Evolutionary conservation across 2,113 vertebrate species (phyloP).

Genomic region (Psittacara wagleri): DNA sequence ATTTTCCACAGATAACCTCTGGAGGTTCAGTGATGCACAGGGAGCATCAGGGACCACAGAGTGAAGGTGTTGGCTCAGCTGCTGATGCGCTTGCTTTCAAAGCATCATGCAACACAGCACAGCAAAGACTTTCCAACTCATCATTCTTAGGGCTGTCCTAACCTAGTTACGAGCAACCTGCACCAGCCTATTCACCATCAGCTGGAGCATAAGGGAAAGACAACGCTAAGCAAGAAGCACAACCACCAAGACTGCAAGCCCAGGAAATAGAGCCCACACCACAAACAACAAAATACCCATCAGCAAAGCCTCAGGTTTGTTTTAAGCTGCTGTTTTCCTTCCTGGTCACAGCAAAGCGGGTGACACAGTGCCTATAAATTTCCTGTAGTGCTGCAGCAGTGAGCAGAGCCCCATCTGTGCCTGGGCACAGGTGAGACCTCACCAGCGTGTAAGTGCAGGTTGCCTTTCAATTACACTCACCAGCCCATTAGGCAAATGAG

Average conservation of each 20-base stretch:
- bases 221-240: not conserved
- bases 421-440: constrained; percentile 55
- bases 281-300: not conserved
- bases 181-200: not conserved
- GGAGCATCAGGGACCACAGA: not conserved
- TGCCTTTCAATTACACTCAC: constrained; percentile 64
- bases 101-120: not conserved
- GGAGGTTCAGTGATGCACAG: not conserved
- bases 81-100: not conserved
- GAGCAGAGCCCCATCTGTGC: constrained; percentile 41
- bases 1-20: not conserved
- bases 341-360: not conserved
- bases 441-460: not conserved
- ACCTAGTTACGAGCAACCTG: not conserved
- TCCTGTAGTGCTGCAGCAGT: not conserved
- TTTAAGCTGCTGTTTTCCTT: not conserved
- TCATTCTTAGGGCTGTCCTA: not conserved
- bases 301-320: not conserved
- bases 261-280: not conserved
- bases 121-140: not conserved
- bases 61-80: not conserved
- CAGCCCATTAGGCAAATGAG: constrained; percentile 59
- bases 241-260: not conserved
- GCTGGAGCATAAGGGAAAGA: not conserved
- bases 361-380: constrained; percentile 10